phyloP scores from a whole-genome alignment of 1,140 invertebrate species.

The Drosophila parabipectinata region DNA sequence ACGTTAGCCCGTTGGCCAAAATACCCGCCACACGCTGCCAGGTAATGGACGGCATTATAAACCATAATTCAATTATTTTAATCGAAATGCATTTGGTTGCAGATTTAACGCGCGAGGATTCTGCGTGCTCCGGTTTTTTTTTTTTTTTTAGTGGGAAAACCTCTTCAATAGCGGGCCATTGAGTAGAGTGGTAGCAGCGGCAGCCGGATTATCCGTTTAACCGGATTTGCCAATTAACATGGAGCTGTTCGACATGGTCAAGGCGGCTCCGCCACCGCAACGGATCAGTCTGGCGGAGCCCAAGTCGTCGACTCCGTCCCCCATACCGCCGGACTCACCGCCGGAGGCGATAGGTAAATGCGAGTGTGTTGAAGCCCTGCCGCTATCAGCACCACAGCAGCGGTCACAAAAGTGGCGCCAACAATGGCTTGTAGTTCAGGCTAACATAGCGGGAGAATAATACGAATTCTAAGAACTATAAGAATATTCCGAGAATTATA shows the following conservation, averaged over 20 bases:
- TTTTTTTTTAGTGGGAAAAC: background rate
- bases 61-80: background rate
- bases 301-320: conserved; percentile 7
- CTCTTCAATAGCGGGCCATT: background rate
- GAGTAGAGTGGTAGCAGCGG: background rate
- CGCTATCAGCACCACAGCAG: background rate
- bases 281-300: conserved; percentile 11
- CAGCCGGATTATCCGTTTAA: background rate
- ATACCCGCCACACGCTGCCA: background rate
- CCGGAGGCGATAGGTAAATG: conserved; percentile 8
- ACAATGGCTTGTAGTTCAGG: background rate
- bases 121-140: background rate
- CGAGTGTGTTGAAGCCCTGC: background rate
- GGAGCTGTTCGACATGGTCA: conserved; percentile 66
- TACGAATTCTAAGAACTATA: too few relatives aligned
- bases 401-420: background rate
- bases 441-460: too few relatives aligned
- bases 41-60: background rate
- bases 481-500: too few relatives aligned
- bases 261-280: conserved; percentile 56
- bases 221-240: conserved; percentile 12
- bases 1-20: background rate
- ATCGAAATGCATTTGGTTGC: background rate
- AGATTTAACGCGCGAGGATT: conserved; percentile 1
- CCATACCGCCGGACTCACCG: conserved; percentile 13